Percentiles rank a stretch among this genome's conserved stretches.
Conservation (phyloP, 2,113 vertebrate genomes). For the Trichechus manatus region DNA sequence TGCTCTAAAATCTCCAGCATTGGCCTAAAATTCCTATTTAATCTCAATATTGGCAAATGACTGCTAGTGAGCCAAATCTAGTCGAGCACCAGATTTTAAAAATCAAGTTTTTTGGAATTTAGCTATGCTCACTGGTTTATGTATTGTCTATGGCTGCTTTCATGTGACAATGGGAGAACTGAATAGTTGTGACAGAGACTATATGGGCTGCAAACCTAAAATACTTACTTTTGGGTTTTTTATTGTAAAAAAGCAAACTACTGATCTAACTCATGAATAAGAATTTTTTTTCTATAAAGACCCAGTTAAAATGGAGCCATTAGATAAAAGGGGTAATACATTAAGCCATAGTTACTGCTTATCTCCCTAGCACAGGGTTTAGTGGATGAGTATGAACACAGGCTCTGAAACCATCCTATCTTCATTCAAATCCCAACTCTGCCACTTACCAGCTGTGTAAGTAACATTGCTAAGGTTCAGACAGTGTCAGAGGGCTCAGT, state of each 20-base stretch:
- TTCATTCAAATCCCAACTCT: neutral
- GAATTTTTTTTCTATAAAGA: neutral
- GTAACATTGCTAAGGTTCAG: neutral
- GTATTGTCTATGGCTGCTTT: neutral
- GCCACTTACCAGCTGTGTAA: neutral
- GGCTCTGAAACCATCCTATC: neutral
- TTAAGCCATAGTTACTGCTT: neutral
- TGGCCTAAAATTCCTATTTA: neutral
- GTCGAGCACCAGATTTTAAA: neutral
- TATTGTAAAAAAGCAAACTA: neutral
- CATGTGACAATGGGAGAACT: neutral
- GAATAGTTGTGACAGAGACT: neutral
- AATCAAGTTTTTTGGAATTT: neutral
- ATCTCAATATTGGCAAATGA: neutral
- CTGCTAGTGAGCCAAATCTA: neutral
- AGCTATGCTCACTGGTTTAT: constrained; percentile 1
- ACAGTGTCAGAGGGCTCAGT: neutral
- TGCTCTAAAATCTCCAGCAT: neutral
- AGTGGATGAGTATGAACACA: neutral
- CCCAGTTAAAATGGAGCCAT: constrained; percentile 24
- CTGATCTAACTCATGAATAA: neutral
- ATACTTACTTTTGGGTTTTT: neutral
- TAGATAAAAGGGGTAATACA: neutral
- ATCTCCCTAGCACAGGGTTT: neutral
- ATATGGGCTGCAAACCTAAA: neutral